These are phyloP conservation scores for Oophaga pumilio DNA, from an alignment of 2,113 vertebrate genomes.

Conservation along the genomic window DNA sequence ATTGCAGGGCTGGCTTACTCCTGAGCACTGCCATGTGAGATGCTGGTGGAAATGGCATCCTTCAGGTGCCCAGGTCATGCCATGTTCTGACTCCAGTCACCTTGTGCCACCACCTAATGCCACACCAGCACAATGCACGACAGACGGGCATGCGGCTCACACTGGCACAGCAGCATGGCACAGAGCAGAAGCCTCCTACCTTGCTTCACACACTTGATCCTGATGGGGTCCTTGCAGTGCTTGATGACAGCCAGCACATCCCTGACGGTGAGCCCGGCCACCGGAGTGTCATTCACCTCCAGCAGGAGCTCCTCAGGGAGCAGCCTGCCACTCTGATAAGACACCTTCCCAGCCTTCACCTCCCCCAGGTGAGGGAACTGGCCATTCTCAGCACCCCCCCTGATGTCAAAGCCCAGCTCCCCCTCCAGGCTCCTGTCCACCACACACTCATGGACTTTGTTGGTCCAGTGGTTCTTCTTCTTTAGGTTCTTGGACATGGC, in stretches of 20 bases:
- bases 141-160: background rate
- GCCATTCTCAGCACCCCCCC: constrained; percentile 92
- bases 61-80: constrained; percentile 23
- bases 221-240: constrained; percentile 93
- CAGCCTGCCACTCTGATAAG: constrained; percentile 81
- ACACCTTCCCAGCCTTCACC: constrained; percentile 80
- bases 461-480: constrained; percentile 97
- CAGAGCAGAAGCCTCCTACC: constrained; percentile 72
- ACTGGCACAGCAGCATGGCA: background rate
- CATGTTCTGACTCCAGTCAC: background rate
- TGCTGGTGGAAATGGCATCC: background rate
- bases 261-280: constrained; percentile 92
- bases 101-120: background rate
- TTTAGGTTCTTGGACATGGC: constrained; percentile 95
- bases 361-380: constrained; percentile 92
- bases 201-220: constrained; percentile 95
- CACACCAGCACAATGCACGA: background rate
- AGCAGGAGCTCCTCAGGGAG: constrained; percentile 86
- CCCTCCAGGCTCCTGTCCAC: constrained; percentile 83
- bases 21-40: constrained; percentile 1
- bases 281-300: constrained; percentile 96
- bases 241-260: constrained; percentile 93
- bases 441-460: constrained; percentile 92
- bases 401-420: constrained; percentile 86
- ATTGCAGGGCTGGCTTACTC: constrained; percentile 46